Base-by-base conservation (phyloP, 2,888 invertebrate species). In the Tetragnatha montana region DNA sequence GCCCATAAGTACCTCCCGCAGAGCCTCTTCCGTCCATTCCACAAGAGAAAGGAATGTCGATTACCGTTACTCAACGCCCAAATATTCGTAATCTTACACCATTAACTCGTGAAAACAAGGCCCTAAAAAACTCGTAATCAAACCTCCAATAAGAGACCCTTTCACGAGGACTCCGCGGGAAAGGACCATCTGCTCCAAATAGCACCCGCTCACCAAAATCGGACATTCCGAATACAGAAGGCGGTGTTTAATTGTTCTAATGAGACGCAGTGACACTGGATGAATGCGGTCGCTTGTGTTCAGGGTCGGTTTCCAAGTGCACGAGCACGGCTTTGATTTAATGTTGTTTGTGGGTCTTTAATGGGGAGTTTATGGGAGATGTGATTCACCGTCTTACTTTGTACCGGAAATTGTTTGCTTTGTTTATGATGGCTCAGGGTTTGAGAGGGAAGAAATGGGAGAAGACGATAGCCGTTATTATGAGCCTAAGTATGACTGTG, bases 201-300 rank as follows among this genome's bases (percentile, higher is more conserved):
- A 82, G 82, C 19, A 6, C 73, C 82, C 51, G 74, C 21, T 60
- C 35, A 35, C 60, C n/a, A 76, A 74, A 74, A 73, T 74, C 51
- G 74, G 50, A 82, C 82, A 82, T 82, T 74, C 82, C 82, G n/a
- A 17, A 74, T 74, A 82, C 73, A 60, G 73, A 82, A 22, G 73
- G 60, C 60, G 73, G 60, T 35, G 60, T 82, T 82, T 74, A 82
- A 82, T 82, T 82, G 73, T 74, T 74, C 73, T 76, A 76, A 76
- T 76, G 76, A 76, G 51, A 82, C 50, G 22, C 74, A 35, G 82
- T 51, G 51, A 60, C 74, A 51, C 73, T 22, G n/a, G 51, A 60
- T 82, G 73, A 82, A 82, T 82, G 73, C 82, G 74, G 71, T 73
- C 51, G 73, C 74, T 71, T 82, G 73, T 82, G 51, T 82, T 82